A percentile compares a stretch with the other conserved stretches of the same genome.
phyloP scores from a whole-genome alignment of 1,140 invertebrate genomes.

The Carcinoscorpius rotundicauda region DNA sequence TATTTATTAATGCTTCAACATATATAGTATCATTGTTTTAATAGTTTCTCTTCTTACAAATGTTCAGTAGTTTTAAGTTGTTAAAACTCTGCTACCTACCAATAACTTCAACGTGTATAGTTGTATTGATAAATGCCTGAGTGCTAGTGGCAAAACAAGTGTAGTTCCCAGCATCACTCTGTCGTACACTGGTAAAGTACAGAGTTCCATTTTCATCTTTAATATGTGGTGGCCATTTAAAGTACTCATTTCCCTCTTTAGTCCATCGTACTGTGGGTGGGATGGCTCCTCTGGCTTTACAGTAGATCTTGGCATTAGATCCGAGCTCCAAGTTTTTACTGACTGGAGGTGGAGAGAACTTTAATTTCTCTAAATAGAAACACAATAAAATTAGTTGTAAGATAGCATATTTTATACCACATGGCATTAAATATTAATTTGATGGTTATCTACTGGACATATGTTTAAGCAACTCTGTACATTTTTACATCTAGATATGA shows the following conservation, averaged over 20 bases:
- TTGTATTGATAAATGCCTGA: constrained; percentile 67
- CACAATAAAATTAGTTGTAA: constrained; percentile 6
- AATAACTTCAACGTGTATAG: constrained; percentile 72
- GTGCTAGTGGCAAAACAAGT: constrained; percentile 53
- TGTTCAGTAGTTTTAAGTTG: no score
- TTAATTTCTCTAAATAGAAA: constrained; percentile 50
- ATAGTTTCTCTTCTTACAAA: no score
- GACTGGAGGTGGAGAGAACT: constrained; percentile 63
- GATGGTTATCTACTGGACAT: neutral
- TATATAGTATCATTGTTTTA: no score
- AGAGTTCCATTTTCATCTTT: constrained; percentile 70
- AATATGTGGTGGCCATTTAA: constrained; percentile 51
- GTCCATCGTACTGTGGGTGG: constrained; percentile 65
- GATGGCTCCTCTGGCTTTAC: constrained; percentile 68
- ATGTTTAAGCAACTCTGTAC: neutral
- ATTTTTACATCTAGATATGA: neutral
- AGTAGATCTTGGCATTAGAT: constrained; percentile 64
- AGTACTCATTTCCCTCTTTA: constrained; percentile 46
- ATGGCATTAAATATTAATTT: neutral
- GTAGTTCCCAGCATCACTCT: constrained; percentile 54
- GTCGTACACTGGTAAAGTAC: constrained; percentile 59
- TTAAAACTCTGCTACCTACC: no score
- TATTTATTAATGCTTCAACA: no score
- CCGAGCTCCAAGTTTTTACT: constrained; percentile 70
- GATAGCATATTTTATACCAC: neutral